Evolutionary conservation across 2,888 invertebrate species (phyloP).

Genomic region (Eudemis profundana): DNA sequence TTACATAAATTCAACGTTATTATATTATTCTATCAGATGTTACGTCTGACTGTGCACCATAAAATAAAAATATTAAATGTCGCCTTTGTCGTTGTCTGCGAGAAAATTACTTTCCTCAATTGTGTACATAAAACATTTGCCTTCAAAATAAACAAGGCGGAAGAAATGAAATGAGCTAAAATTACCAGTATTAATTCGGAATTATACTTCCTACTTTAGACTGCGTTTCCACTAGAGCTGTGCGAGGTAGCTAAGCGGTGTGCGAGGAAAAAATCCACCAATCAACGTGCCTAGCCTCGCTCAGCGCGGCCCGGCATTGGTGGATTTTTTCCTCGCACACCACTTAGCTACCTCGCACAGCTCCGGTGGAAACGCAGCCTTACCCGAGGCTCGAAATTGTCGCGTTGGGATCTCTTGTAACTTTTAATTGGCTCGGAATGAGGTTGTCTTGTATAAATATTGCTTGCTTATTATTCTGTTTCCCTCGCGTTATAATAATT

Average conservation of each 20-base stretch:
- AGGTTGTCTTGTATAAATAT: constrained; percentile 10
- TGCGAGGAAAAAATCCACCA: too few species aligned
- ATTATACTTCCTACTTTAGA: background rate
- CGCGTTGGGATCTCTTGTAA: background rate
- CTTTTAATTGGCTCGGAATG: constrained; percentile 23
- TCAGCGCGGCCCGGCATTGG: too few species aligned
- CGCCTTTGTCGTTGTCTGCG: constrained; percentile 7
- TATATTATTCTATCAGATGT: too few species aligned
- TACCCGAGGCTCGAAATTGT: too few species aligned
- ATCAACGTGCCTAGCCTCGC: too few species aligned
- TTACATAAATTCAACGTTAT: too few species aligned
- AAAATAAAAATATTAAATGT: background rate
- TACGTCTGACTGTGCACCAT: background rate
- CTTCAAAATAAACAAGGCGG: constrained; percentile 11
- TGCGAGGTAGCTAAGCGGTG: too few species aligned
- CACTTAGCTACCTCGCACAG: too few species aligned
- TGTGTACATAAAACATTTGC: constrained; percentile 15
- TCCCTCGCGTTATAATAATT: constrained; percentile 4
- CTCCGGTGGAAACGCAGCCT: too few species aligned
- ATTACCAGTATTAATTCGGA: constrained; percentile 8
- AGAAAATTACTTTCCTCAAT: constrained; percentile 12
- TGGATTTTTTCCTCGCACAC: too few species aligned
- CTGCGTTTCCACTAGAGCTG: too few species aligned
- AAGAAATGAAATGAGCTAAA: constrained; percentile 21
- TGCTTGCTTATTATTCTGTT: constrained; percentile 13